A percentile compares a stretch with the other conserved stretches of the same genome.
Conservation (phyloP, 2,797 vertebrate species). For the Pitangus sulphuratus region DNA sequence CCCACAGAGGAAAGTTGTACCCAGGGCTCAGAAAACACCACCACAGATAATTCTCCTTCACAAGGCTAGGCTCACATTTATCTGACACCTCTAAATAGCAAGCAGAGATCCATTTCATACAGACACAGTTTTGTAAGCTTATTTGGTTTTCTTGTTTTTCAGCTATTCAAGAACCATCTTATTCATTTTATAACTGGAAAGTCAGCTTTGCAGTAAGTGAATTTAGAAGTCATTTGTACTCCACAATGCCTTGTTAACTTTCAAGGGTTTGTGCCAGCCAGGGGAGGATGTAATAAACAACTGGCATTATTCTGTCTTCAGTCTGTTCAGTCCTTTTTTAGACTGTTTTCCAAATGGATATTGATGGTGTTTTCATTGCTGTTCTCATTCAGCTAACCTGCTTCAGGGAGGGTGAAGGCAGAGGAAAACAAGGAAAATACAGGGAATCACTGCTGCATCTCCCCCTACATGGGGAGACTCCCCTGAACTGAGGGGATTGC, state of each 20-base stretch:
- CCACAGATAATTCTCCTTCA: not conserved
- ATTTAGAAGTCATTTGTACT: constrained; percentile 26
- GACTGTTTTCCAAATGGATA: not conserved
- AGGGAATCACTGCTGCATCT: not conserved
- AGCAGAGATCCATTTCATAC: not conserved
- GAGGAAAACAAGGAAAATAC: not conserved
- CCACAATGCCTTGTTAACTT: constrained; percentile 5
- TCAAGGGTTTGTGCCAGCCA: not conserved
- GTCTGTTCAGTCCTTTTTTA: not conserved
- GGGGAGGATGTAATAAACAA: not conserved
- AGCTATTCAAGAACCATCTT: not conserved
- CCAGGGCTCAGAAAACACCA: not conserved
- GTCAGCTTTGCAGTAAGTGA: constrained; percentile 15
- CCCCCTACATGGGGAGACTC: not conserved
- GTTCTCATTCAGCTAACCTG: not conserved
- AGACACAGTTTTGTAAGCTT: not conserved
- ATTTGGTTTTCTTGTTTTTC: not conserved
- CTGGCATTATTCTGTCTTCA: not conserved
- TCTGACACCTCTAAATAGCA: not conserved
- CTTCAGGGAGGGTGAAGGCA: not conserved
- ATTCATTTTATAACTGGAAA: constrained; percentile 8
- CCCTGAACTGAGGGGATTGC: fast-evolving
- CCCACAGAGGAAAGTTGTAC: not conserved
- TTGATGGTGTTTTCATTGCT: not conserved
- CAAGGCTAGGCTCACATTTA: not conserved